Conservation (phyloP, 2,888 invertebrate species). For the Platynereis dumerilii region DNA sequence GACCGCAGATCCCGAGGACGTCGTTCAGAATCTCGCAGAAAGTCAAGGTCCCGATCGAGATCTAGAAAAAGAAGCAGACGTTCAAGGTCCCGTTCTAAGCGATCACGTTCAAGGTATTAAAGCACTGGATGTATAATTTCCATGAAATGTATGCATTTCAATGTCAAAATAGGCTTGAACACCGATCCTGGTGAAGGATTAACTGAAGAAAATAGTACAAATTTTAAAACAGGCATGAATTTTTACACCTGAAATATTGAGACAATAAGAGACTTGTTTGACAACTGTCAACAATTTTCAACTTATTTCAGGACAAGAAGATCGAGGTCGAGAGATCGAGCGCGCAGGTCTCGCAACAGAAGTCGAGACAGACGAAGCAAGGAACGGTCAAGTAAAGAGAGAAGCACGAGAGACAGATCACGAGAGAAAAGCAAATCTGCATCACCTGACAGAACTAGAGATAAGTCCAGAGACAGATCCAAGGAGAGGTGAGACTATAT, state of each 20-base stretch:
- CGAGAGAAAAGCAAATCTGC: not conserved
- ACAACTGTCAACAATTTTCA: too few relatives aligned
- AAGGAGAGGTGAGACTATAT: not conserved
- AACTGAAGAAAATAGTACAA: slow-evolving; percentile 3
- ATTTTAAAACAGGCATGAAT: too few relatives aligned
- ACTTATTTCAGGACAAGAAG: not conserved
- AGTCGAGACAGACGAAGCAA: too few relatives aligned
- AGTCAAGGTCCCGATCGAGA: slow-evolving; percentile 46
- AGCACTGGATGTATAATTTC: too few relatives aligned
- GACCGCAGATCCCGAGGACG: slow-evolving; percentile 24
- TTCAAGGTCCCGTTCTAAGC: slow-evolving; percentile 15
- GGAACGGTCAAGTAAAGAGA: too few relatives aligned
- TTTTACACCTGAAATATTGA: not conserved
- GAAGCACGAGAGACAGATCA: not conserved
- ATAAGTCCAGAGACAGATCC: not conserved
- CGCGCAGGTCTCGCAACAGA: too few relatives aligned
- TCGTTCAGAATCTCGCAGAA: slow-evolving; percentile 38
- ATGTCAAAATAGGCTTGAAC: too few relatives aligned
- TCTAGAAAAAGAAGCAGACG: slow-evolving; percentile 31
- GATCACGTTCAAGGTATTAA: slow-evolving; percentile 9
- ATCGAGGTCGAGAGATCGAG: too few relatives aligned
- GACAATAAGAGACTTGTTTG: not conserved
- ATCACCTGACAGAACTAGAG: not conserved
- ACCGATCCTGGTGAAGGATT: too few relatives aligned
- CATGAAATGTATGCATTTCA: too few relatives aligned